Base-by-base conservation (phyloP, 2,888 invertebrate species). In the Gibbula magus region DNA sequence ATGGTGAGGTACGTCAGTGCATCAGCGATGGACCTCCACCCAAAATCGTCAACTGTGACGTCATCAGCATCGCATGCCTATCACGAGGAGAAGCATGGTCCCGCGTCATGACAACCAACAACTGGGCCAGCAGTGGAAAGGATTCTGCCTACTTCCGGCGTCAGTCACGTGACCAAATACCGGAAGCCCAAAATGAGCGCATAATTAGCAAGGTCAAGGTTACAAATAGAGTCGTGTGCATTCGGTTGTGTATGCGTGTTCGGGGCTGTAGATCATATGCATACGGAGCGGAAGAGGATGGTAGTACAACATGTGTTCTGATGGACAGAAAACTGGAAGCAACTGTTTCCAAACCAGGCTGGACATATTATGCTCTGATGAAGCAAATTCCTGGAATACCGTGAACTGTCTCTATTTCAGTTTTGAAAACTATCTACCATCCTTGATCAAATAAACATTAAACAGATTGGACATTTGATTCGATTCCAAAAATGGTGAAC, bases 211-310 rank as follows among this genome's bases (percentile, higher is more conserved):
- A 78, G 35, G 84, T 86, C 25, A 75, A 80, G 16, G 79, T 83
- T 4, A 81, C 79, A 0, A 80, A 85, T 32, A 77, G 80, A 10
- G 80, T 81, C 29, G 79, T 84, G 10, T 87, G 87, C 67, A 79
- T 85, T 0, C 80, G 86, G n/a, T 75, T 86, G n/a, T 87, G 87
- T 75, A 81, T 87, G 79, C 81, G 86, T 32, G 81, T 87, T 2
- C 20, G 81, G 7, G 84, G 86, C 0, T 87, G 87, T 66, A 29
- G 76, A 79, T 82, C 86, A 1, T 87, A 85, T 70, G 83, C 79
- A 2, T 79, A 81, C 35, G 75, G 76, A n/a, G 61, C 22, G 16
- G 51, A 75, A 5, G 52, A 75, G n/a, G n/a, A 45, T 29, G 79
- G 54, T 25, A 79, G 78, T 13, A 80, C 78, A 20, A 66, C 75